These are phyloP conservation scores for Columba janthina DNA, from an alignment of 2,113 vertebrate species.

Conservation along the genomic window DNA sequence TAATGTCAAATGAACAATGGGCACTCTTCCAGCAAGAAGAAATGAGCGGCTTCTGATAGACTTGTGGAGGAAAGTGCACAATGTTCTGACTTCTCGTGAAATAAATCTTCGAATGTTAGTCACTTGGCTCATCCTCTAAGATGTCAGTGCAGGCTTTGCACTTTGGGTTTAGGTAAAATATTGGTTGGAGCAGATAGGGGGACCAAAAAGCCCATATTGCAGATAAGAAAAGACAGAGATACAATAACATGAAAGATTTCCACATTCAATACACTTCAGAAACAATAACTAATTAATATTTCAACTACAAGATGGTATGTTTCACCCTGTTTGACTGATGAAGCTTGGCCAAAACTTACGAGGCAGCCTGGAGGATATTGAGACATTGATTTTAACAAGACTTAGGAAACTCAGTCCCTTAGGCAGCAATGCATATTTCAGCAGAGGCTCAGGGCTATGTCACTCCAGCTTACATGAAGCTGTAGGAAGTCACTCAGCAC, in stretches of 20 bases:
- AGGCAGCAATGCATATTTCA: not conserved
- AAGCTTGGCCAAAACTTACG: not conserved
- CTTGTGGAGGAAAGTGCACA: slow-evolving; percentile 70
- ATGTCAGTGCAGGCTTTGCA: not conserved
- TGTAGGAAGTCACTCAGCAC: not conserved
- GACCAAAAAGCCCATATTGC: not conserved
- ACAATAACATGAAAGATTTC: not conserved
- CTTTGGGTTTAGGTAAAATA: not conserved
- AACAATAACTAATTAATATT: slow-evolving; percentile 33
- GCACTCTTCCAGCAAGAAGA: slow-evolving; percentile 66
- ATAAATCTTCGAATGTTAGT: slow-evolving; percentile 63
- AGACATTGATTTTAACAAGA: not conserved
- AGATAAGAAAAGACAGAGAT: not conserved
- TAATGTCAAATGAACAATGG: slow-evolving; percentile 73
- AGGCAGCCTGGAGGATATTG: not conserved
- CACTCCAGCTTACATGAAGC: not conserved
- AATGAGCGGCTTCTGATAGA: slow-evolving; percentile 74
- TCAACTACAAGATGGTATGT: not conserved
- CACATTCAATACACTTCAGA: not conserved
- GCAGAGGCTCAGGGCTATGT: not conserved
- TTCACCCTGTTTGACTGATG: not conserved
- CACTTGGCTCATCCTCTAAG: slow-evolving; percentile 25
- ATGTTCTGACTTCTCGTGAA: slow-evolving; percentile 66
- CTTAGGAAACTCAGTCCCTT: not conserved
- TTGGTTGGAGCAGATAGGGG: not conserved